These are phyloP conservation scores for Pantherophis alleghaniensis DNA, from an alignment of 2,797 vertebrate genomes.

Conservation along the genomic window DNA sequence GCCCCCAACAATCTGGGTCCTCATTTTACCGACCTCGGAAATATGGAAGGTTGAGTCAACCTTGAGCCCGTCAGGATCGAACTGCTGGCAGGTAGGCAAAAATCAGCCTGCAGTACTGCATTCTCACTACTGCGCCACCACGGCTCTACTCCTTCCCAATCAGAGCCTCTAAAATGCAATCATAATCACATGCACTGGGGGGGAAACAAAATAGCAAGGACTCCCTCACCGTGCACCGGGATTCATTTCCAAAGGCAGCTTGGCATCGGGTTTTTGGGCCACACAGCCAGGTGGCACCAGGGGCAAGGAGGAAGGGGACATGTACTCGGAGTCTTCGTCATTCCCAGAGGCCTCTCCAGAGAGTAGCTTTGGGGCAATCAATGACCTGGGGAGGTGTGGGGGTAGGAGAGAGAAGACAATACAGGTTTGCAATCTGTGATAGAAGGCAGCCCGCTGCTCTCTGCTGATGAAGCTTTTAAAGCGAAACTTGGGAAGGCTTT, in stretches of 20 bases:
- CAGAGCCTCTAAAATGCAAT: background rate
- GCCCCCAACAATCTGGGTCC: background rate
- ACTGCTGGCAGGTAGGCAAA: background rate
- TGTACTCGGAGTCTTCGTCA: conserved; percentile 92
- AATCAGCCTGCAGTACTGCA: background rate
- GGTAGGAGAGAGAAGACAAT: background rate
- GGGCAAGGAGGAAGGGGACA: conserved; percentile 92
- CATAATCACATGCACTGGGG: background rate
- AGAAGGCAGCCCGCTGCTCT: background rate
- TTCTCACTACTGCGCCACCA: background rate
- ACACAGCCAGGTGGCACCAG: conserved; percentile 71
- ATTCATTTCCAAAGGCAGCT: conserved; percentile 67
- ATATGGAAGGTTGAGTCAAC: background rate
- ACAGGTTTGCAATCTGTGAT: background rate
- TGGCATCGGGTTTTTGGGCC: conserved; percentile 67
- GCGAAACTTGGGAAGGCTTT: background rate
- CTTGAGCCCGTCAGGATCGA: background rate
- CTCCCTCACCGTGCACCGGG: conserved; percentile 68
- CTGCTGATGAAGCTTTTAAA: background rate
- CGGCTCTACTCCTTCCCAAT: background rate
- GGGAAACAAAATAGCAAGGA: background rate
- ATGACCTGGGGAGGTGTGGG: conserved; percentile 68
- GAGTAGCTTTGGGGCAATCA: conserved; percentile 74
- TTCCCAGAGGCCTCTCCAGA: conserved; percentile 81
- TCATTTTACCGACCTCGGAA: background rate